Evolutionary conservation across 2,888 invertebrate genomes (phyloP).

Genomic region (Athalia cordata): DNA sequence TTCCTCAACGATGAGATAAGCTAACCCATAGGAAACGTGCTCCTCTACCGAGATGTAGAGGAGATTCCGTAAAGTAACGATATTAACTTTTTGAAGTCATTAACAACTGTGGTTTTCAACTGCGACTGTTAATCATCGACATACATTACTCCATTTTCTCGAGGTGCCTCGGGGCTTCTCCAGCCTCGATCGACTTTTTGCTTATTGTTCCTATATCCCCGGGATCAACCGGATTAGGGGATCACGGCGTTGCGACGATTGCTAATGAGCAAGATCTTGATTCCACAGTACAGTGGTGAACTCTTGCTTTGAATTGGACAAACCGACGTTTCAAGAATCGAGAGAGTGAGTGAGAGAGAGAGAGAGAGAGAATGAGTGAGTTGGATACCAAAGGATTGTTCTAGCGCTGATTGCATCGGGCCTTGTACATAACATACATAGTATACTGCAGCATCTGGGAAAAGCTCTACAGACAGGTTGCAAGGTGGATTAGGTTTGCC

Average conservation of each 20-base stretch:
- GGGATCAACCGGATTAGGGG: slow-evolving; percentile 14
- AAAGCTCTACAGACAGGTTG: slow-evolving; percentile 16
- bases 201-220: background rate
- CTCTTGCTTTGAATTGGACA: slow-evolving; percentile 5
- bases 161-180: background rate
- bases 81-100: background rate
- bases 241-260: slow-evolving; percentile 15
- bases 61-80: background rate
- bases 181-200: background rate
- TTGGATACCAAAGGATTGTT: slow-evolving; percentile 52
- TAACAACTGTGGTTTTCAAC: background rate
- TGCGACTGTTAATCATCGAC: background rate
- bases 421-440: background rate
- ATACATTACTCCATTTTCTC: background rate
- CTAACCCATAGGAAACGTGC: background rate
- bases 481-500: slow-evolving; percentile 42
- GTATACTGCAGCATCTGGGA: slow-evolving; percentile 1
- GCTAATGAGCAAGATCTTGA: slow-evolving; percentile 28
- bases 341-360: slow-evolving; percentile 40
- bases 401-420: slow-evolving; percentile 41
- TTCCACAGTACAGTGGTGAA: slow-evolving; percentile 4
- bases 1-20: slow-evolving; percentile 3
- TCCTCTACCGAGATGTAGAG: background rate
- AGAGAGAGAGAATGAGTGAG: slow-evolving; percentile 50
- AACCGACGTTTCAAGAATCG: background rate